Base-by-base conservation (phyloP, 2,797 vertebrate genomes). In the Schizopygopsis malacanthus region DNA sequence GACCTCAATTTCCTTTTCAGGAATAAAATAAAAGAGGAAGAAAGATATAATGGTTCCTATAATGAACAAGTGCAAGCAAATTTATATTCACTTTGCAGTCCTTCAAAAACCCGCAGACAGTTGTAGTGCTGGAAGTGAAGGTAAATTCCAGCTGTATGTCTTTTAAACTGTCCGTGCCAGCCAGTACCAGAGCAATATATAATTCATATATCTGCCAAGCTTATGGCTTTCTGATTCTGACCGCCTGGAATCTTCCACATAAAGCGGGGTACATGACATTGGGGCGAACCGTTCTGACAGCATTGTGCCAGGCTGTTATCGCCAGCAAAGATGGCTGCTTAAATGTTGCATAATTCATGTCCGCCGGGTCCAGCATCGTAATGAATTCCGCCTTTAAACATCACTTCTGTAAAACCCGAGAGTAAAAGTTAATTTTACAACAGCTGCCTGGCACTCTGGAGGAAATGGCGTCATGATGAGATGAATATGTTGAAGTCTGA, bases 201-300 rank as follows among this genome's bases (percentile, higher is more conserved):
- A 92, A 94, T 94, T 93, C 90, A 94, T 93, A 87, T 87, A 79
- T 88, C 85, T 85, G 90, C 73, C 87, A 91, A 88, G 85, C 88
- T 92, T 89, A 85, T 76, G 86, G 83, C 90, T 92, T 93, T 86
- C 86, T 90, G 91, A 88, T 89, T 91, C 11, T 88, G 87, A 87
- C 84, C 81, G 88, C 87, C 89, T 90, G 72, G 39, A 54, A 87
- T 90, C 43, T 4, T 25, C 69, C 79, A 79, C 63, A 86, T 12
- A 33, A 87, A 79, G 81, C 88, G 39, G 20, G 84, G 43, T 83
- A 87, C 88, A 80, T 82, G 70, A 89, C 86, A 75, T 33, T 25
- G 81, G 82, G 83, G 87, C 79, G 61, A 86, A 91, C 89, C 81
- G 52, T 45, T 78, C 56, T 84, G 82, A 84, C 78, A 86, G 79